Evolutionary conservation across 2,888 invertebrate genomes (phyloP), one percentile per base, ranked within the genome.

Genomic region (Endotricha flammealis): DNA sequence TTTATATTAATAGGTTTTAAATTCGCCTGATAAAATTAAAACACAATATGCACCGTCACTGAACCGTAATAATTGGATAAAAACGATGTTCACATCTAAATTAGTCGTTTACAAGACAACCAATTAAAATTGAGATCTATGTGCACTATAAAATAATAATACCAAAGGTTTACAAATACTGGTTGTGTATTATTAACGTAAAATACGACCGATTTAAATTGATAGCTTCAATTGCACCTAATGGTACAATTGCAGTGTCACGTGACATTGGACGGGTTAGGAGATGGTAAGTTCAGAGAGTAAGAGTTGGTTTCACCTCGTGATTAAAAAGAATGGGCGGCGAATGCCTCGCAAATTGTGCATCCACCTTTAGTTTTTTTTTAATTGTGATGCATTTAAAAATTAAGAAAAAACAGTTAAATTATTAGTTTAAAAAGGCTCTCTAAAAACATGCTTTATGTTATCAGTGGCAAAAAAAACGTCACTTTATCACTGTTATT

Each of bases 81-180:
- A 64, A 60, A 60, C 51, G 52, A 60, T 51, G 60, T 54, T 53
- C 42, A 53, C 42, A n/a, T n/a, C 53, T 67, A 64, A 70, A 66
- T 67, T 61, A 62, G 41, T 46, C 35, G 37, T 40, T 34, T 36
- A 13, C 16, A 9, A 9, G 44, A 40, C 22, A 23, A 44, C 40
- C 32, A 40, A 29, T 25, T 11, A 23, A 42, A 24, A 11, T n/a
- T 32, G 36, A 39, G 33, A 14, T 3, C 31, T 39, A n/a, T 6
- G 12, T 10, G 13, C 13, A 2, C 10, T 10, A 10, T 27, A 25
- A 22, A 12, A 16, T 27, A 12, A 16, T n/a, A 16, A 16, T 7
- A n/a, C 4, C 4, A 17, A 16, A 25, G 16, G 14, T 25, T 25
- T n/a, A 11, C 12, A 25, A 8, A 25, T 8, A 25, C 9, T 33